A percentile compares a stretch with the other conserved stretches of the same genome.
phyloP scores from a whole-genome alignment of 2,888 invertebrate genomes.

The Caenorhabditis sinica region DNA sequence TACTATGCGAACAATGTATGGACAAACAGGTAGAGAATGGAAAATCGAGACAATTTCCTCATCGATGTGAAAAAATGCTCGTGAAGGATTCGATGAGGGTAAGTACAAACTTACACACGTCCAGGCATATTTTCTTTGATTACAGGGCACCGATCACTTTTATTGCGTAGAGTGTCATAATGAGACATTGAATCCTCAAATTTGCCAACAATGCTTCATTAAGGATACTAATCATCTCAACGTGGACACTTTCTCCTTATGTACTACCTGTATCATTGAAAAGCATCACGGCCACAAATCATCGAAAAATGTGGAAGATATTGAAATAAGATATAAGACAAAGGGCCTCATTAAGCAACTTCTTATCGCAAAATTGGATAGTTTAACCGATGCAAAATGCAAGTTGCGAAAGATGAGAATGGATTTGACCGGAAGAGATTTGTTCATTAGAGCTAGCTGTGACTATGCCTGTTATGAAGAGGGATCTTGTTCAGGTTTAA shows the following conservation, averaged over 20 bases:
- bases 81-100: background rate
- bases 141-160: background rate
- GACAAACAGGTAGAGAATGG: background rate
- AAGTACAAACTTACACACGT: no score
- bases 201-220: background rate
- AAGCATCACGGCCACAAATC: background rate
- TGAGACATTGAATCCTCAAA: background rate
- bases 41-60: background rate
- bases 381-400: background rate
- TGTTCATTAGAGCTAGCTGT: background rate
- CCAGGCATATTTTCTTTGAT: no score
- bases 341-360: background rate
- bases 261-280: background rate
- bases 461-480: background rate
- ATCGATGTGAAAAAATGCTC: background rate
- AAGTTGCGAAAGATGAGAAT: background rate
- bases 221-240: background rate
- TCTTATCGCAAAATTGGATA: background rate
- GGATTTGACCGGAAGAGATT: background rate
- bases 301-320: background rate
- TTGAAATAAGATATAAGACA: background rate
- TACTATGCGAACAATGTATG: background rate
- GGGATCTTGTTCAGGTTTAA: background rate
- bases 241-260: background rate
- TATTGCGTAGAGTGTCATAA: background rate